Base-by-base conservation (phyloP, 2,888 invertebrate genomes). In the Escarpia spicata region DNA sequence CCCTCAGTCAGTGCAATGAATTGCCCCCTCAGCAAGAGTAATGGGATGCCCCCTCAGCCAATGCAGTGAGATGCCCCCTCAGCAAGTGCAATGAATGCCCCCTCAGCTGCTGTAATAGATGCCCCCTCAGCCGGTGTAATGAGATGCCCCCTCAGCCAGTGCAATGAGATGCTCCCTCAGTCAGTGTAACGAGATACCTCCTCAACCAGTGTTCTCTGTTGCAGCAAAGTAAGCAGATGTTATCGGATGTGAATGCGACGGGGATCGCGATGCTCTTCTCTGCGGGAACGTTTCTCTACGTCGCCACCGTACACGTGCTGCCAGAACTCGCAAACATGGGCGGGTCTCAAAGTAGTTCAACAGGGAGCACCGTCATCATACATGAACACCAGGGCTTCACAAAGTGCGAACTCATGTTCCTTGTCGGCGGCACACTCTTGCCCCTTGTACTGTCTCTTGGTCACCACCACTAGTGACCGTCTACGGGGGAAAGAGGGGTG, bases 221-320 rank as follows among this genome's bases (percentile, higher is more conserved):
- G 45, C 98, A 99, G 97, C 98, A 98, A 96, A 98, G 98, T 95
- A 98, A 99, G 96, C 99, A 99, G 96, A 98, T 98, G 0, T 96
- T 99, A 4, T 98, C 98, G 94, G 98, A 98, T 12, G 97, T 98
- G 92, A 99, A 99, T 96, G 99, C 98, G 2, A 99, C 99, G 45
- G 99, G 98, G 96, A 98, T 99, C 93, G 99, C 99, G 0, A 99
- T 99, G 99, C 97, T 99, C 75, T 99, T 99, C 97, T 99, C 99
- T 91, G 99, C 99, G 0, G 99, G 99, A 0, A 99, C 99, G 26
- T 99, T 99, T 97, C 97, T 99, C 0, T 99, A 99, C 96, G 99
- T 99, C 2, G 99, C 99, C 0, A 99, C 99, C 0, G 99, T 99
- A 0, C 99, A 99, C 96, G 99, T 99, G 0, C 96, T 99, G 92